Base-by-base conservation (phyloP, 2,888 invertebrate genomes). In the Cistogaster globosa region DNA sequence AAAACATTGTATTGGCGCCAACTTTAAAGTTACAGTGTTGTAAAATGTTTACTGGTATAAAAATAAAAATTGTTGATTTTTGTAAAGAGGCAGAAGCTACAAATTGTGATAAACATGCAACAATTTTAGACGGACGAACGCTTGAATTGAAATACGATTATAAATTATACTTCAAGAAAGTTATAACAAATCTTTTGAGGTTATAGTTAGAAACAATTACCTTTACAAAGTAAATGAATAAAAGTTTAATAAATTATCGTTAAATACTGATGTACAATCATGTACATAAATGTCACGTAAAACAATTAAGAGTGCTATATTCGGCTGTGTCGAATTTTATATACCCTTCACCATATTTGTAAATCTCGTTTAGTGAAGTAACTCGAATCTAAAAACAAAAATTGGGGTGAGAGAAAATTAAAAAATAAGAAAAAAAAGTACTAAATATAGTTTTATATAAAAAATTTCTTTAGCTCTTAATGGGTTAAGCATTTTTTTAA, bases 231-330 rank as follows among this genome's bases (percentile, higher is more conserved):
- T 42, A 38, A 67, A 32, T 22, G 38, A 67, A 51, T 38, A 20
- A 20, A 77, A 77, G 45, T 53, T 68, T 69, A 78, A 57, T 76
- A 65, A 76, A 67, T 76, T 26, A 57, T 63, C 45, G 14, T 32
- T 11, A 55, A 45, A 45, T 45, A 12, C 4, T 45, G 14, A 12
- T 45, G 45, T 45, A 12, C 4, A 14, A 14, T 12, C 14, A 2
- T 14, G 1, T 11, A 14, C 14, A 12, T 45, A 45, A 45, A 11
- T 2, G 2, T 38, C 38, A 38, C 6, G 7, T 5, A 38, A 38
- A 26, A 26, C 26, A 26, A 18, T 12, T 45, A 26, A 26, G 26
- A 26, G 26, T 26, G 26, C 1, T 26, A 26, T 2, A 1, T 26
- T 26, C 26, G 26, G 26, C 1, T 26, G 4, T 26, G 26, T 4